Evolutionary conservation across 2,113 vertebrate species (phyloP).

Genomic region (Eubucco bourcierii): DNA sequence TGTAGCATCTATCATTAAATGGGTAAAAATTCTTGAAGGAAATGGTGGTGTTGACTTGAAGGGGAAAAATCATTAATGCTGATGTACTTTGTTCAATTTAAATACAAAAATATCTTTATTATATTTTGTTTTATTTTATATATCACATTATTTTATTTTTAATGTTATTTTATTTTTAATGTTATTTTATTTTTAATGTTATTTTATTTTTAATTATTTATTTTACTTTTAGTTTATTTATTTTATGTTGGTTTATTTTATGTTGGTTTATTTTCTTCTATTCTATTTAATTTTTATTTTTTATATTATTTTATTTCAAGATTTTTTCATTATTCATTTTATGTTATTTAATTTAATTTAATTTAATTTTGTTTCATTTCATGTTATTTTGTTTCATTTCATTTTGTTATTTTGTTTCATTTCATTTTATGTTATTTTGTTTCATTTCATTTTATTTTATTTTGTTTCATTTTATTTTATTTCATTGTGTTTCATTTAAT

Average conservation of each 20-base stretch:
- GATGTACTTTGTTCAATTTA: conserved; percentile 79
- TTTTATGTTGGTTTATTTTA: too few relatives aligned
- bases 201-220: too few relatives aligned
- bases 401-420: not conserved
- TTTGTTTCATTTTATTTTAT: not conserved
- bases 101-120: conserved; percentile 71
- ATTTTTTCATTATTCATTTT: not conserved
- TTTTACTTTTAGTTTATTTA: too few relatives aligned
- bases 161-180: not conserved
- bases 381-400: conserved; percentile 46
- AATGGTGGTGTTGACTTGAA: conserved; percentile 74
- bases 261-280: too few relatives aligned
- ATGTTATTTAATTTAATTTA: too few relatives aligned
- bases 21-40: conserved; percentile 71
- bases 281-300: too few relatives aligned
- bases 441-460: not conserved
- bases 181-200: conserved; percentile 55
- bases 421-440: conserved; percentile 42
- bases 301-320: not conserved
- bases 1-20: conserved; percentile 72
- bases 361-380: conserved; percentile 19
- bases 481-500: too few relatives aligned
- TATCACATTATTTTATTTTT: not conserved
- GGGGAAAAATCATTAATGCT: conserved; percentile 78
- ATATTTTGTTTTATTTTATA: not conserved